phyloP scores from a whole-genome alignment of 2,888 invertebrate species.

The Rotaria magnacalcarata region DNA sequence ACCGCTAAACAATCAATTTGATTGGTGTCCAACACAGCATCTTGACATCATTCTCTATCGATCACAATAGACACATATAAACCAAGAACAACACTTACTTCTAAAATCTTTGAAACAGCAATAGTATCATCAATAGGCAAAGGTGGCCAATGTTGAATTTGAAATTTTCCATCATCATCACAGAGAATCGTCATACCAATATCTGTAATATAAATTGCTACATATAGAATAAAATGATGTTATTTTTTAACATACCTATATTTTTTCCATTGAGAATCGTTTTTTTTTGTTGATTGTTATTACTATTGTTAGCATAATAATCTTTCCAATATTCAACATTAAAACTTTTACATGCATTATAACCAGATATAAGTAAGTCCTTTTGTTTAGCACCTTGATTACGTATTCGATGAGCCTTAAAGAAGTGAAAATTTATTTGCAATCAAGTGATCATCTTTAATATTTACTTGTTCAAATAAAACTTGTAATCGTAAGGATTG shows the following conservation, averaged over 20 bases:
- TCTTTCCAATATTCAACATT: constrained; percentile 35
- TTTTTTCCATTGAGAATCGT: background rate
- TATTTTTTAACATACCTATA: background rate
- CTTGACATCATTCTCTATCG: too few species aligned
- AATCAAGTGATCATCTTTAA: background rate
- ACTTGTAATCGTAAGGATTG: constrained; percentile 33
- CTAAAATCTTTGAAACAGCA: background rate
- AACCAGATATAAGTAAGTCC: background rate
- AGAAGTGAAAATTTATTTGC: background rate
- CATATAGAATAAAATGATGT: background rate
- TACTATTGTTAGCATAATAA: background rate
- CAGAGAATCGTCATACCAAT: background rate
- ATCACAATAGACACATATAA: background rate
- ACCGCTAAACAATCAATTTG: too few species aligned
- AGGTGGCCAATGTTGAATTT: background rate
- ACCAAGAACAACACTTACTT: background rate
- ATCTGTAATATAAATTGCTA: background rate
- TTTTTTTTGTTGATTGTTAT: background rate
- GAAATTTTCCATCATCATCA: constrained; percentile 1
- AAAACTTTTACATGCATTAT: constrained; percentile 13
- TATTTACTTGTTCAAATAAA: constrained; percentile 21
- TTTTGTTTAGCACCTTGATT: constrained; percentile 14
- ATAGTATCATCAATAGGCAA: constrained; percentile 3
- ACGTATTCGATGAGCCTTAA: constrained; percentile 13
- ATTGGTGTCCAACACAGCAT: background rate